Conservation (phyloP, 2,888 invertebrate genomes). For the Diarsia dahlii region DNA sequence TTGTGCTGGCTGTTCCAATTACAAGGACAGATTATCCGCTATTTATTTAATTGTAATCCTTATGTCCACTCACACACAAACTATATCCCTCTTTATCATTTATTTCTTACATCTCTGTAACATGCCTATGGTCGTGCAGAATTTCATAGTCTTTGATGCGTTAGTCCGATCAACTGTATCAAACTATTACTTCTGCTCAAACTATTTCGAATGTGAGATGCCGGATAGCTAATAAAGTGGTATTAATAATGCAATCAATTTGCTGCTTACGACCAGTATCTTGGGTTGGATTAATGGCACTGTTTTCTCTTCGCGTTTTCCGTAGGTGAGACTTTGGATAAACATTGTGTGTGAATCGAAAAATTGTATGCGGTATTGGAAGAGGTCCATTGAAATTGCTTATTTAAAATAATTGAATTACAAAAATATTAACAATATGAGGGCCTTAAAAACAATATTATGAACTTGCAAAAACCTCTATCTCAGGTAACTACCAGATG, state of each 20-base stretch:
- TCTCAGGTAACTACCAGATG: neutral
- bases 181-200: slow-evolving; percentile 52
- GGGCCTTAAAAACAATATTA: no score
- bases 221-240: slow-evolving; percentile 51
- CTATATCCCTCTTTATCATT: neutral
- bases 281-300: slow-evolving; percentile 10
- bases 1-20: neutral
- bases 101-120: slow-evolving; percentile 29
- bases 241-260: slow-evolving; percentile 36
- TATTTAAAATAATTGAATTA: no score
- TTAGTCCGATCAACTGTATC: slow-evolving; percentile 46
- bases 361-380: neutral
- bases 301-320: slow-evolving; percentile 4
- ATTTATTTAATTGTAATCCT: neutral
- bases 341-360: neutral
- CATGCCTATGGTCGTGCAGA: slow-evolving; percentile 12
- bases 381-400: neutral
- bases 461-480: neutral
- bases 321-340: neutral
- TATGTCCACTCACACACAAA: neutral
- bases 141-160: slow-evolving; percentile 55
- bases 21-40: neutral
- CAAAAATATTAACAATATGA: no score
- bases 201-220: slow-evolving; percentile 46
- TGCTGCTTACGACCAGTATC: slow-evolving; percentile 21